phyloP scores from a whole-genome alignment of 2,888 invertebrate genomes.

The Mellilla xanthometata region DNA sequence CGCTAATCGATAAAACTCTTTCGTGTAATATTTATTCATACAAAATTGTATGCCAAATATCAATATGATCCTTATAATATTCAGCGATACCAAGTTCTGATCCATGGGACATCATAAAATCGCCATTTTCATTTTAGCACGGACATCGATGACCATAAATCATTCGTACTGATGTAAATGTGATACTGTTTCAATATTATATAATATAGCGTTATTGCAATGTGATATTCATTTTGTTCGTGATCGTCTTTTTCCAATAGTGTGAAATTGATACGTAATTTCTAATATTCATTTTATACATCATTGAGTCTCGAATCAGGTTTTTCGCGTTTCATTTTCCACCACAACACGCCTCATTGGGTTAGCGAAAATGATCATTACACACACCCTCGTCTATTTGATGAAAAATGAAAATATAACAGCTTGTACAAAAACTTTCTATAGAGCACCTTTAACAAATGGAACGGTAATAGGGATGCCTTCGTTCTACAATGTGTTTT shows the following conservation, averaged over 20 bases:
- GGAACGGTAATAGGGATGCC: too few species aligned
- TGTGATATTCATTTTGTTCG: slow-evolving; percentile 1
- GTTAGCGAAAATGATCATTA: background rate
- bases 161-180: background rate
- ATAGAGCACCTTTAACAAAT: too few species aligned
- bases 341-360: background rate
- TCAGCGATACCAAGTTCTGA: slow-evolving; percentile 19
- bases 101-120: slow-evolving; percentile 15
- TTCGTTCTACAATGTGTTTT: too few species aligned
- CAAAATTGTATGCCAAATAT: slow-evolving; percentile 10
- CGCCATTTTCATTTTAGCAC: slow-evolving; percentile 6
- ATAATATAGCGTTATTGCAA: slow-evolving; percentile 4
- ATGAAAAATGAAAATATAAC: too few species aligned
- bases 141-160: slow-evolving; percentile 9
- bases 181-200: slow-evolving; percentile 2
- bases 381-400: background rate
- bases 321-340: slow-evolving; percentile 7
- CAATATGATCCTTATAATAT: slow-evolving; percentile 9
- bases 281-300: slow-evolving; percentile 16
- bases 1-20: too few species aligned
- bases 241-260: slow-evolving; percentile 7
- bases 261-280: slow-evolving; percentile 11
- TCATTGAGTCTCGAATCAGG: slow-evolving; percentile 9
- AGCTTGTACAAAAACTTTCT: too few species aligned
- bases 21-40: slow-evolving; percentile 20